phyloP scores from a whole-genome alignment of 2,113 vertebrate species.

The Neolamprologus cancellatus region DNA sequence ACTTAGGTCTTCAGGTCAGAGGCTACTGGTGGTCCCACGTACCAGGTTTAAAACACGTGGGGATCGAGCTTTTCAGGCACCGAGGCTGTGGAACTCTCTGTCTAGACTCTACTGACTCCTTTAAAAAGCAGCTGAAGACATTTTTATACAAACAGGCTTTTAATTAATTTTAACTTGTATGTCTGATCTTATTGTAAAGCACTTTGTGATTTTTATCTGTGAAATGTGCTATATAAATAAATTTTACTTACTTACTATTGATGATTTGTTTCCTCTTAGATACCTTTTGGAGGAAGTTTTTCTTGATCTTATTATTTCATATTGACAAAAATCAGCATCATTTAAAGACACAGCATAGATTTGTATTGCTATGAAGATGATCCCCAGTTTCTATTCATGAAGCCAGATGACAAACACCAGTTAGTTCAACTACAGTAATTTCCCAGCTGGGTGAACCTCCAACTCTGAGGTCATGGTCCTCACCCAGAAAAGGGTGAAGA shows the following conservation, averaged over 20 bases:
- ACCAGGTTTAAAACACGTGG: rapidly evolving
- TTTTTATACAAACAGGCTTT: no score
- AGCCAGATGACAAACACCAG: neutral
- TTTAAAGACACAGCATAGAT: neutral
- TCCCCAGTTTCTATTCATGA: neutral
- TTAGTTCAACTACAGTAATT: neutral
- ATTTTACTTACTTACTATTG: no score
- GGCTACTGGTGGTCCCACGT: no score
- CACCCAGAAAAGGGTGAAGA: neutral
- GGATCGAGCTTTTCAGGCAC: no score
- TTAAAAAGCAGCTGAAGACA: no score
- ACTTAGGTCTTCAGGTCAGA: no score
- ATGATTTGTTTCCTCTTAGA: rapidly evolving
- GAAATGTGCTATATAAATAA: no score
- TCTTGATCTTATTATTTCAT: neutral
- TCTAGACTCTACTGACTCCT: no score
- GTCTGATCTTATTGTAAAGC: no score
- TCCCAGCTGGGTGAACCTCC: neutral
- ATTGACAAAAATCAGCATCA: neutral
- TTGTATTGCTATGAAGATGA: neutral
- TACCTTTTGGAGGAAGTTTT: neutral
- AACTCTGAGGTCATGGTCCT: neutral
- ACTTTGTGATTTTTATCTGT: no score
- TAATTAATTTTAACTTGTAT: no score
- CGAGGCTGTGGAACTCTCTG: no score